Evolutionary conservation across 2,888 invertebrate genomes (phyloP), one percentile per base, ranked within the genome.

Genomic region (Melanchra persicariae): DNA sequence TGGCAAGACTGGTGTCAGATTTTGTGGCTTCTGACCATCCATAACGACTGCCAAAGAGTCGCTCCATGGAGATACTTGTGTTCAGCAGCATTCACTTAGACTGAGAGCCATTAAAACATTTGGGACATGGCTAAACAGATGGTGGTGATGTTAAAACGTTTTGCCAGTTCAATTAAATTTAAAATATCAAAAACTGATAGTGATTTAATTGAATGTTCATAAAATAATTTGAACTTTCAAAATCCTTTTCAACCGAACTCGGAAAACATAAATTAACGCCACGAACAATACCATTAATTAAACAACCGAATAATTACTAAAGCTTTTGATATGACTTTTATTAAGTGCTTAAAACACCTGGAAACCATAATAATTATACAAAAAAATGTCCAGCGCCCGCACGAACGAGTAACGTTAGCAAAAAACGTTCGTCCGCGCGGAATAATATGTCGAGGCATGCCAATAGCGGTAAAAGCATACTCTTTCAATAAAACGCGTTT

Each of bases 381-480:
- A 62, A 69, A 75, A 63, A 52, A 72, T 40, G 47, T 49, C 55
- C 63, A 49, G 10, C 24, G 60, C 62, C 1, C 64, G 40, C 67
- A 73, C 47, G 34, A 66, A 55, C n/a, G 55, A 43, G 75, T 62
- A 71, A 34, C 45, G 59, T 72, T 62, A 51, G 74, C 64, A 79
- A 79, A 82, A 82, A 78, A 70, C 40, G 40, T 37, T 67, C 65
- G 65, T 52, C 72, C 49, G 59, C 70, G 51, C 51, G 70, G 74
- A 72, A 73, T 82, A 81, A 82, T 81, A 74, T 81, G 72, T 73
- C 67, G 54, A 63, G 74, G 65, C 63, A 70, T 65, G 63, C 79
- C 85, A 84, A 84, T 84, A 72, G 71, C 49, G 75, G 72, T 84
- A 76, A 84, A 82, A 84, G 70, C 72, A 55, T 74, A 78, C 78